A percentile compares a stretch with the other conserved stretches of the same genome.
Conservation (phyloP, 2,113 vertebrate species). For the Xiphophorus hellerii region DNA sequence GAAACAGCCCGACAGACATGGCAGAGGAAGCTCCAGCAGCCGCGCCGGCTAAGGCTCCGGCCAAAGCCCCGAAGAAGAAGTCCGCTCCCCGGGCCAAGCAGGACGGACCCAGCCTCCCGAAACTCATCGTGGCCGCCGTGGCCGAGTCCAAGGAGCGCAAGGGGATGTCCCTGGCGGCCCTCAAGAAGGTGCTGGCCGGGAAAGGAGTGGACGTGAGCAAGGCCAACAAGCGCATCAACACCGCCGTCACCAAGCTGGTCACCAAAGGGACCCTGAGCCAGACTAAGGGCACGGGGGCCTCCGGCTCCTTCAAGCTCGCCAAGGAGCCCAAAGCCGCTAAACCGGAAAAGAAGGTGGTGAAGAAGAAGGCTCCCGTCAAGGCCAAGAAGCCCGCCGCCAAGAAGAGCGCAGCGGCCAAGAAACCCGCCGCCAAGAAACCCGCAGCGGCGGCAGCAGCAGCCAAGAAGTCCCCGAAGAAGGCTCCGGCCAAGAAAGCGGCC, state of each 20-base stretch:
- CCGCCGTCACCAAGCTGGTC: conserved; percentile 28
- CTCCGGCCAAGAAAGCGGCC: too few species aligned
- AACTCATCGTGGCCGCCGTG: conserved; percentile 25
- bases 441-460: background rate
- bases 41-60: conserved; percentile 18
- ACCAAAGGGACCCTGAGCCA: conserved; percentile 11
- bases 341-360: too few species aligned
- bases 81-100: background rate
- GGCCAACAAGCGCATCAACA: too few species aligned
- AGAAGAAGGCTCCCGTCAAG: too few species aligned
- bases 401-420: conserved; percentile 8
- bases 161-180: background rate
- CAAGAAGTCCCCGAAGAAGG: too few species aligned
- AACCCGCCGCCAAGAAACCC: conserved; percentile 23
- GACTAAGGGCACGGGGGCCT: conserved; percentile 1
- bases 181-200: conserved; percentile 22
- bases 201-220: conserved; percentile 40
- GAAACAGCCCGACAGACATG: background rate
- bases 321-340: too few species aligned
- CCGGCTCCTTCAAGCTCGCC: conserved; percentile 24
- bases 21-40: conserved; percentile 36
- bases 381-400: too few species aligned
- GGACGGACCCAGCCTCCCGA: conserved; percentile 13
- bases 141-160: conserved; percentile 29
- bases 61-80: background rate